Conservation (phyloP, 2,113 vertebrate genomes). For the Alligator sinensis region DNA sequence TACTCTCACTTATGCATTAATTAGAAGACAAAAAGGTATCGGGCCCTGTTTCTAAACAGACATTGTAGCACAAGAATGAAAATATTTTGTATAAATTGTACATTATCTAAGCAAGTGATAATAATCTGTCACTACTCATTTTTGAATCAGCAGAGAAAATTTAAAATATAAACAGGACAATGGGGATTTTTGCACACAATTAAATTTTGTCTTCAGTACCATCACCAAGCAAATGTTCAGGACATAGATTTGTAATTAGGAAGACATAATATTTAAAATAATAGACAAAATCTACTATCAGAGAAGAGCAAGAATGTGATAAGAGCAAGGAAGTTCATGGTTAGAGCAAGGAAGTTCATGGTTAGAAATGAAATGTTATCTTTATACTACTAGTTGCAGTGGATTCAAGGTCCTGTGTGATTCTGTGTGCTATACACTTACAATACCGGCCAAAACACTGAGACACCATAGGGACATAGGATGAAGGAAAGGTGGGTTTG, state of each 20-base stretch:
- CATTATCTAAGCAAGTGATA: constrained; percentile 33
- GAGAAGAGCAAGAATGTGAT: background rate
- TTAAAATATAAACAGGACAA: constrained; percentile 31
- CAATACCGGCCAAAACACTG: background rate
- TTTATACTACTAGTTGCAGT: background rate
- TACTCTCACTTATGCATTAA: constrained; percentile 56
- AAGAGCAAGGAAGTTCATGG: background rate
- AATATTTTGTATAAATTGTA: constrained; percentile 54
- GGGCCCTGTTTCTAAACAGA: constrained; percentile 52
- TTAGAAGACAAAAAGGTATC: constrained; percentile 66
- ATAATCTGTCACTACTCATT: constrained; percentile 40
- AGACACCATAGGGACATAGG: background rate
- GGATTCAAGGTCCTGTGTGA: background rate
- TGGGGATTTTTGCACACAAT: background rate
- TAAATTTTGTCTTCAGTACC: background rate
- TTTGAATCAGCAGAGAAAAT: constrained; percentile 48
- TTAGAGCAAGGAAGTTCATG: background rate
- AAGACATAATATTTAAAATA: constrained; percentile 20
- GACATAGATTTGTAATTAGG: background rate
- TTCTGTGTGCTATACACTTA: background rate
- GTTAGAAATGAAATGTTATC: background rate
- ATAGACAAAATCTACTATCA: background rate
- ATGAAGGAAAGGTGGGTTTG: background rate
- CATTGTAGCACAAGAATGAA: constrained; percentile 21
- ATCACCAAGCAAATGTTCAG: background rate